Evolutionary conservation across 2,888 invertebrate species (phyloP), one percentile per base, ranked within the genome.

Genomic region (Xanthia icteritia): DNA sequence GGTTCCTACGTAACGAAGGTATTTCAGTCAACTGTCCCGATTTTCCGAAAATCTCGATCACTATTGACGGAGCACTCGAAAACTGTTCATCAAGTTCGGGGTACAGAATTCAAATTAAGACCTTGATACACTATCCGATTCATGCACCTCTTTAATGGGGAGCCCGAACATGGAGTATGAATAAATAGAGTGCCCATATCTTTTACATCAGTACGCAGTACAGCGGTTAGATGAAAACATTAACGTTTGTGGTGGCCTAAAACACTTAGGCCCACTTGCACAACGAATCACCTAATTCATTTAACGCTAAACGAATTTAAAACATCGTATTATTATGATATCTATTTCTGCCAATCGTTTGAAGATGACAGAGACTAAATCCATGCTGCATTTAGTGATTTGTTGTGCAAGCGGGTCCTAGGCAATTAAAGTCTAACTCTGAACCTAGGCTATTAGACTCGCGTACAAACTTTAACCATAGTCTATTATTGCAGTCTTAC

Each of bases 71-170:
- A 89, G 88, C 88, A 86, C 89, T 92, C 85, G 81, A 89, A 90
- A 91, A 88, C 85, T 87, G 84, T 90, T 89, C 86, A 88, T 89
- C 85, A 87, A 88, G 85, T 86, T 76, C 71, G 79, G 75, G 87
- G 88, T 90, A 82, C 88, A 85, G 90, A 91, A 92, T 93, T 92
- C 89, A 92, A 93, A 94, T 93, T 89, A 91, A 91, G 89, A 89
- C 88, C 87, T 87, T 84, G 84, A 89, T 90, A 88, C 88, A 91
- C 90, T 90, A 89, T 86, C 87, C 86, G 75, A 90, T 92, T 90
- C 86, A 90, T 89, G 91, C 92, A 89, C 87, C 91, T 88, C 71
- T 69, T 76, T 84, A 80, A 83, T 83, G 60, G 78, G 73, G 69
- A 73, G 48, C 61, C 8, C 20, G 15, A 83, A 67, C 66, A 77